Conservation (phyloP, 2,113 vertebrate genomes). For the Chaetops frenatus region DNA sequence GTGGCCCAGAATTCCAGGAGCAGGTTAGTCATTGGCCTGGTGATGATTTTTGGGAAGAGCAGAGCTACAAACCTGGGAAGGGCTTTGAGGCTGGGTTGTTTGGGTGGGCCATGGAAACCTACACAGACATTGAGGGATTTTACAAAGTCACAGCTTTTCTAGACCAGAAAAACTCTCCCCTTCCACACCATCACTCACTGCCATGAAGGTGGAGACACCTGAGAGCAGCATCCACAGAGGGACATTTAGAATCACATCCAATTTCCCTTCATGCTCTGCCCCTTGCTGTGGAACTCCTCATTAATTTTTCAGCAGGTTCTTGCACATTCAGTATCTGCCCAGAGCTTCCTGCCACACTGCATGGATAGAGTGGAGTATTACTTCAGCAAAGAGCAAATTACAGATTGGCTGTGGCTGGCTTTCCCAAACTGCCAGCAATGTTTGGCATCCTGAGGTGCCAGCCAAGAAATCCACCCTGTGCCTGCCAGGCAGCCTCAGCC, state of each 20-base stretch:
- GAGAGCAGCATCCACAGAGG: not conserved
- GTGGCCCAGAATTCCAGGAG: not conserved
- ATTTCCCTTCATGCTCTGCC: rapidly evolving
- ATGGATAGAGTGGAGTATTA: not conserved
- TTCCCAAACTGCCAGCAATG: not conserved
- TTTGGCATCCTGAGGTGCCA: not conserved
- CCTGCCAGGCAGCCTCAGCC: not conserved
- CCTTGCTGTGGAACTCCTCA: not conserved
- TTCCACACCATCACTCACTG: not conserved
- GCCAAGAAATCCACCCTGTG: not conserved
- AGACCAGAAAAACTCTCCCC: not conserved
- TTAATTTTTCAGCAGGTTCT: not conserved
- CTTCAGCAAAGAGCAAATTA: not conserved
- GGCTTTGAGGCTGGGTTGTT: not conserved
- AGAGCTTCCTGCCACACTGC: not conserved
- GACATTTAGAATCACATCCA: not conserved
- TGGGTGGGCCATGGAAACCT: not conserved
- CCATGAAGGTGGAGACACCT: not conserved
- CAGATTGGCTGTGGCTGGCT: not conserved
- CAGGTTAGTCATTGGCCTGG: not conserved
- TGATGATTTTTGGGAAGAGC: not conserved
- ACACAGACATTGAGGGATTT: not conserved
- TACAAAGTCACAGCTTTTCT: not conserved
- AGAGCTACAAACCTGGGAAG: not conserved
- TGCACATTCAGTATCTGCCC: not conserved